These are phyloP conservation scores for Mechanitis mazaeus DNA, from an alignment of 2,888 invertebrate species.

Conservation along the genomic window DNA sequence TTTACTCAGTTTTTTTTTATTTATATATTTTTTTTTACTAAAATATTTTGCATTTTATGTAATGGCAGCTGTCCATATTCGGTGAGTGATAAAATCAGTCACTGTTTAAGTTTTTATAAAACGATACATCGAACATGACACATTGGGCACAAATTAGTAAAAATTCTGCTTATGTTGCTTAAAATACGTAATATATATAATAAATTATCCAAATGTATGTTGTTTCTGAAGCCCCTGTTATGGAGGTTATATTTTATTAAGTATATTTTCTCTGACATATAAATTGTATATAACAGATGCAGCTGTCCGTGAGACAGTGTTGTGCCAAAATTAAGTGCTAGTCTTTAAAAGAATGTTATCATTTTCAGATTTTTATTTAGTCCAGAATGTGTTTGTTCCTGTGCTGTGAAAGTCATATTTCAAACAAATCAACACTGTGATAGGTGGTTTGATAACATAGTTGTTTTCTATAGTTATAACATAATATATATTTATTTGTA, in stretches of 20 bases:
- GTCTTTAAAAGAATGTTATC: conserved; percentile 75
- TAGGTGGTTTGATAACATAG: conserved; percentile 48
- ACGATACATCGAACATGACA: conserved; percentile 76
- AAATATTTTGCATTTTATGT: conserved; percentile 74
- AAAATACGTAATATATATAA: conserved; percentile 47
- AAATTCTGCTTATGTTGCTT: conserved; percentile 60
- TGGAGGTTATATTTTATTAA: conserved; percentile 35
- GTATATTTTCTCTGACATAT: conserved; percentile 52
- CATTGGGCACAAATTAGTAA: conserved; percentile 73
- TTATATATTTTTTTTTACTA: conserved; percentile 63
- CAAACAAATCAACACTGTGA: conserved; percentile 70
- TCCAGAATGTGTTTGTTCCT: conserved; percentile 75
- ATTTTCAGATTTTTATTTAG: conserved; percentile 76
- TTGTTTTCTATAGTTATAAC: conserved; percentile 29
- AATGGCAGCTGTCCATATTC: conserved; percentile 73
- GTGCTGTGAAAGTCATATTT: conserved; percentile 69
- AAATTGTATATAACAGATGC: conserved; percentile 58
- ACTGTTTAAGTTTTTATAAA: conserved; percentile 67
- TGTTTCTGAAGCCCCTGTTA: conserved; percentile 55
- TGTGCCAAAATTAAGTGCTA: conserved; percentile 77
- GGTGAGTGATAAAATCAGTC: conserved; percentile 60
- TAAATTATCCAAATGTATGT: conserved; percentile 26
- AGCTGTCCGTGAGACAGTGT: conserved; percentile 60
- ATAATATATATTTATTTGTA: conserved; percentile 9
- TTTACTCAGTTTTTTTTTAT: conserved; percentile 74